Conservation (phyloP, 37 sponge, comb jelly and placozoan genomes). For the Amphimedon queenslandica region DNA sequence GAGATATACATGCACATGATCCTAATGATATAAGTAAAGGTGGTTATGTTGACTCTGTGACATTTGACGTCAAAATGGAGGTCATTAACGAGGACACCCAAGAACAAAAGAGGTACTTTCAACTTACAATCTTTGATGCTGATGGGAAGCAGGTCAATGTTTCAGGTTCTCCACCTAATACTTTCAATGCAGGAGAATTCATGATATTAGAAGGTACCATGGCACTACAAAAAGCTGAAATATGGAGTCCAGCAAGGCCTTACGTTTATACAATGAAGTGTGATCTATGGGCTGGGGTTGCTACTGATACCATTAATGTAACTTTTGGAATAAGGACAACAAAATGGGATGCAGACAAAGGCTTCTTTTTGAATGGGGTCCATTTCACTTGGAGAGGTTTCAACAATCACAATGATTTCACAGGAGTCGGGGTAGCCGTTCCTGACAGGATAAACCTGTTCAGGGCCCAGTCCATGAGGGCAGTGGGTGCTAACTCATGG, state of each 20-base stretch:
- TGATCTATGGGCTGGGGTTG: constrained; percentile 4
- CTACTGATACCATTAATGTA: constrained; percentile 17
- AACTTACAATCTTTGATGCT: constrained; percentile 16
- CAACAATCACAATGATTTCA: too few species aligned
- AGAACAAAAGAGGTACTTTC: neutral
- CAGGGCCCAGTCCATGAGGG: constrained; percentile 43
- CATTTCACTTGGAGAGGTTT: too few species aligned
- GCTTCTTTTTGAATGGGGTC: constrained; percentile 35
- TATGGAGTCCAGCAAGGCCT: constrained; percentile 41
- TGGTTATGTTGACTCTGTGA: neutral
- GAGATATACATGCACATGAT: constrained; percentile 8
- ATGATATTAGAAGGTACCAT: neutral
- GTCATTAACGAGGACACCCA: constrained; percentile 23
- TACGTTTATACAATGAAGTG: constrained; percentile 39
- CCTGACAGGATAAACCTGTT: too few species aligned
- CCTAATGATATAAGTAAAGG: constrained; percentile 10
- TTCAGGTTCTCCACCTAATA: neutral
- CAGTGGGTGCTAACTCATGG: constrained; percentile 56
- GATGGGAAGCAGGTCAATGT: neutral
- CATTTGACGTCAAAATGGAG: constrained; percentile 13
- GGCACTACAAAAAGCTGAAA: constrained; percentile 9
- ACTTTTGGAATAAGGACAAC: constrained; percentile 21
- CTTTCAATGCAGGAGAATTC: constrained; percentile 8
- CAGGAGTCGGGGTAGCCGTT: constrained; percentile 44
- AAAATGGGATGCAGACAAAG: constrained; percentile 40